Conservation (phyloP, 1,140 invertebrate genomes). For the Ephestia elutella region DNA sequence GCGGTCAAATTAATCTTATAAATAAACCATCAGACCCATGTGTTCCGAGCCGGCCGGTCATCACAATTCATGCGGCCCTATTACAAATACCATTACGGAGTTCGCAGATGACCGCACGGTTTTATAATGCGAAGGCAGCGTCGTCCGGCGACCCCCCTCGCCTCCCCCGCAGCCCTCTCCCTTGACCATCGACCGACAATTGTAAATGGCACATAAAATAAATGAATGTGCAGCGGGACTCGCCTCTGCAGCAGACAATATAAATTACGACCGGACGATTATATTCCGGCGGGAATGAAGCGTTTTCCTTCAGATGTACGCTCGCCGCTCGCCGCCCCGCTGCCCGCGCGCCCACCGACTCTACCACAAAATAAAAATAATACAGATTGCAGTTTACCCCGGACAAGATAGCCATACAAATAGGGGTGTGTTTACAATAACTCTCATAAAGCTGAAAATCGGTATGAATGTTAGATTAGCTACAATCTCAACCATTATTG, state of each 20-base stretch:
- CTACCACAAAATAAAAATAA: background rate
- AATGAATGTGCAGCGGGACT: conserved; percentile 75
- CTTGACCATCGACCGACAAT: conserved; percentile 76
- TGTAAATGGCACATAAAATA: conserved; percentile 77
- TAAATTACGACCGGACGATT: conserved; percentile 76
- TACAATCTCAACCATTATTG: no score
- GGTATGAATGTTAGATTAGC: no score
- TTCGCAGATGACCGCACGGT: conserved; percentile 75
- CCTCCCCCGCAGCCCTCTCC: conserved; percentile 57
- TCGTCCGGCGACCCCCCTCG: conserved; percentile 32
- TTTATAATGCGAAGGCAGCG: conserved; percentile 73
- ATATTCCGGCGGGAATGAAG: conserved; percentile 72
- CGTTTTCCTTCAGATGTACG: conserved; percentile 66
- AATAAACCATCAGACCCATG: conserved; percentile 56
- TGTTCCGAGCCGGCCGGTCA: conserved; percentile 30
- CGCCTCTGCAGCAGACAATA: conserved; percentile 76
- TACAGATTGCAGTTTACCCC: no score
- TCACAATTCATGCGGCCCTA: conserved; percentile 55
- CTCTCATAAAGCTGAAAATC: no score
- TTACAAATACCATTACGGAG: conserved; percentile 68
- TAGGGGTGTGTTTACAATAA: no score
- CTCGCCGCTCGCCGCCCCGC: conserved; percentile 29
- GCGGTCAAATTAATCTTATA: conserved; percentile 52
- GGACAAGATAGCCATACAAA: no score
- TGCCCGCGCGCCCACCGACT: conserved; percentile 17